A percentile compares a stretch with the other conserved stretches of the same genome.
phyloP scores from a whole-genome alignment of 2,113 vertebrate species.

The Salvelinus fontinalis region DNA sequence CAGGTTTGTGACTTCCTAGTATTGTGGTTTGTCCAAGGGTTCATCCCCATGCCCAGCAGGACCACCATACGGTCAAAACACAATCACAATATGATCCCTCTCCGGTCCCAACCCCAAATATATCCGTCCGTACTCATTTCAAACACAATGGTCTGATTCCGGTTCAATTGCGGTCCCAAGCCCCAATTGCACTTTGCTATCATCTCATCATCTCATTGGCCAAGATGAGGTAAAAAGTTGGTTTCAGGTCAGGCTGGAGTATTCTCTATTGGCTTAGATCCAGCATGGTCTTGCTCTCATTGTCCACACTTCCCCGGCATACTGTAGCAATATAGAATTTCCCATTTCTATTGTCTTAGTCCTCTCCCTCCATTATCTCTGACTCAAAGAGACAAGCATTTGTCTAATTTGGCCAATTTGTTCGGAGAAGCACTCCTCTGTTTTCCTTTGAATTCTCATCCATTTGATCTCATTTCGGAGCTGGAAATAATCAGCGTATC shows the following conservation, averaged over 20 bases:
- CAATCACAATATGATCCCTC: background rate
- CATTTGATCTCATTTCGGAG: slow-evolving; percentile 3
- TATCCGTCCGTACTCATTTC: too few species aligned
- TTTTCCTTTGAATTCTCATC: background rate
- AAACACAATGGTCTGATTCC: too few species aligned
- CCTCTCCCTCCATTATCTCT: slow-evolving; percentile 9
- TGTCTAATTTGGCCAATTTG: slow-evolving; percentile 7
- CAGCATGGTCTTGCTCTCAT: background rate
- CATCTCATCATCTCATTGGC: too few species aligned
- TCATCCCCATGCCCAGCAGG: background rate
- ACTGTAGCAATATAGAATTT: background rate
- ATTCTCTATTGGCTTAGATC: background rate
- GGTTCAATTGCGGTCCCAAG: background rate
- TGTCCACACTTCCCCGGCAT: background rate
- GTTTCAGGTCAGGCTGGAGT: background rate
- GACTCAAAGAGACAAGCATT: background rate
- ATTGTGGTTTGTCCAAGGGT: background rate
- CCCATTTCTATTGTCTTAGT: slow-evolving; percentile 4
- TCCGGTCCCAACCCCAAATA: too few species aligned
- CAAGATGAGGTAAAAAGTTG: background rate
- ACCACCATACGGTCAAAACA: background rate
- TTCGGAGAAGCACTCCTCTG: background rate
- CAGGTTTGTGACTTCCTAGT: background rate
- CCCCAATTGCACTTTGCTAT: background rate
- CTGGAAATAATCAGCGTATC: background rate